Evolutionary conservation across 2,113 vertebrate genomes (phyloP).

Genomic region (Columbina picui): DNA sequence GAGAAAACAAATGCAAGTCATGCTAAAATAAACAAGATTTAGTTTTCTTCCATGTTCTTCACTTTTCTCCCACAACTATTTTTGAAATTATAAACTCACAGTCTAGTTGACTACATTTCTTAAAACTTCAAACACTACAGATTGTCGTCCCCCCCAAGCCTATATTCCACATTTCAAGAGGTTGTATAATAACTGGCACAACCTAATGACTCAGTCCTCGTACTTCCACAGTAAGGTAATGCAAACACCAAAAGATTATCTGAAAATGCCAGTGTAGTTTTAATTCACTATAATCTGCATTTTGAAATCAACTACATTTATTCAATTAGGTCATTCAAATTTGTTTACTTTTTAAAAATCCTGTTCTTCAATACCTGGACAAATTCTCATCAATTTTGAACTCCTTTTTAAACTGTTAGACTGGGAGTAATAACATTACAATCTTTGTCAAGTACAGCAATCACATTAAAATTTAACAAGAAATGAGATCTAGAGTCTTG

Average conservation of each 20-base stretch:
- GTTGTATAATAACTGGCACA: not conserved
- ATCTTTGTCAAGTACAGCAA: not conserved
- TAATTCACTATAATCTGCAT: not conserved
- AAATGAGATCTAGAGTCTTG: not conserved
- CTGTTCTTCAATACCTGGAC: not conserved
- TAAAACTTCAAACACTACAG: not conserved
- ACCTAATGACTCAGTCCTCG: not conserved
- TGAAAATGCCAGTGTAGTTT: not conserved
- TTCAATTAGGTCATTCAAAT: not conserved
- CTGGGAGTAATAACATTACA: not conserved
- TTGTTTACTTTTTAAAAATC: not conserved
- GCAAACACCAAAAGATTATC: not conserved
- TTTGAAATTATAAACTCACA: not conserved
- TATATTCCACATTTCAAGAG: not conserved
- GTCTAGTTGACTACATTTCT: not conserved
- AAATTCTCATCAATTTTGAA: not conserved
- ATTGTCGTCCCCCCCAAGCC: accelerated
- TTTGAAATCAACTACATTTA: not conserved
- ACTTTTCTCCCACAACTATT: not conserved
- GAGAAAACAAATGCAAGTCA: not conserved
- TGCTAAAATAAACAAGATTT: not conserved
- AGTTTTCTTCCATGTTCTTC: not conserved
- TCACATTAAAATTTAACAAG: not conserved
- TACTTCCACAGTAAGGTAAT: not conserved
- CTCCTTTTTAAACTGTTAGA: not conserved